Evolutionary conservation across 2,797 vertebrate genomes (phyloP).

Genomic region (Stomatorhinus walkeri): DNA sequence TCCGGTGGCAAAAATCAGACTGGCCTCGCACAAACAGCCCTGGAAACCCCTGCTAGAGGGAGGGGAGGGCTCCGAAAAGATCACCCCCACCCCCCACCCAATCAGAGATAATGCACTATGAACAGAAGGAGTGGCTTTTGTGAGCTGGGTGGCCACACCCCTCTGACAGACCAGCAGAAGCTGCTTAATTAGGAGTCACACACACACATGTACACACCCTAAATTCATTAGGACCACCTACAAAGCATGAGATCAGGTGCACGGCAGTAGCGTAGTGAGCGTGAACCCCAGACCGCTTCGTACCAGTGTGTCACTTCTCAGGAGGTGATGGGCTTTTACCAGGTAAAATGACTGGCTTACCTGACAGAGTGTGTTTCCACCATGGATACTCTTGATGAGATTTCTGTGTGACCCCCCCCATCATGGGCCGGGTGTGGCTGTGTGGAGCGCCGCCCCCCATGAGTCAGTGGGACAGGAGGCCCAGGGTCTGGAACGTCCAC

Average conservation of each 20-base stretch:
- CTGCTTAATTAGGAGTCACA: neutral
- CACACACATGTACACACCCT: neutral
- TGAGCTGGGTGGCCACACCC: neutral
- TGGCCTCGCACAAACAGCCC: conserved; percentile 84
- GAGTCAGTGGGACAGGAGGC: neutral
- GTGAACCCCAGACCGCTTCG: neutral
- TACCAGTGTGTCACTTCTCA: neutral
- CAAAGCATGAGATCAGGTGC: neutral
- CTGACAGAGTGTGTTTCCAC: neutral
- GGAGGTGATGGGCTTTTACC: neutral
- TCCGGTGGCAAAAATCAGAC: conserved; percentile 79
- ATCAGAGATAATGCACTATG: conserved; percentile 12
- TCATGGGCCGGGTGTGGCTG: neutral
- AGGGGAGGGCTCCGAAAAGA: conserved; percentile 40
- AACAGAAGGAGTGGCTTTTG: neutral
- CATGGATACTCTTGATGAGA: conserved; percentile 8
- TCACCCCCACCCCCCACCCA: conserved; percentile 6
- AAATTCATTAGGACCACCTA: neutral
- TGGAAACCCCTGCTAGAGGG: conserved; percentile 69
- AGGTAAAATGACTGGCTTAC: neutral
- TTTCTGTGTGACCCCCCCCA: neutral
- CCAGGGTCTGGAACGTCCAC: neutral
- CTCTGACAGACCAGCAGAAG: neutral
- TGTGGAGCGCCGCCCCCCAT: neutral
- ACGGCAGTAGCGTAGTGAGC: neutral